phyloP scores from a whole-genome alignment of 1,140 invertebrate species.

The Diabrotica virgifera region DNA sequence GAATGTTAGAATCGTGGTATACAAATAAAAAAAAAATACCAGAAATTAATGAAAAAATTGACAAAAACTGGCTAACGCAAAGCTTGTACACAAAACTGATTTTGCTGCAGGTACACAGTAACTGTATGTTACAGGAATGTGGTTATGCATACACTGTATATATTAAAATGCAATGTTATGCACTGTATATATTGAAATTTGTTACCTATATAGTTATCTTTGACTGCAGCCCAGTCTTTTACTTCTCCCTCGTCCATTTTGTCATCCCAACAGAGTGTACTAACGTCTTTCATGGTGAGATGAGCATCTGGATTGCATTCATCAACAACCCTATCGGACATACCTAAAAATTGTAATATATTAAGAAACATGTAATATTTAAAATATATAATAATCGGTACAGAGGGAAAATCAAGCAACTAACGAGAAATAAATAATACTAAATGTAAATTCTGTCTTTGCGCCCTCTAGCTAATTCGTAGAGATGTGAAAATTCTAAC shows the following conservation, averaged over 20 bases:
- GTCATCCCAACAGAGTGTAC: conserved; percentile 89
- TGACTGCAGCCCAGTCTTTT: conserved; percentile 66
- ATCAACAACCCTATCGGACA: conserved; percentile 96
- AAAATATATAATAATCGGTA: conserved; percentile 1
- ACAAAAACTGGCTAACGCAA: too few species aligned
- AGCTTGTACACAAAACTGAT: too few species aligned
- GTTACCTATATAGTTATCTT: conserved; percentile 64
- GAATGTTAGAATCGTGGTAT: neutral
- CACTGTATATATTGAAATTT: neutral
- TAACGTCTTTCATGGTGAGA: conserved; percentile 91
- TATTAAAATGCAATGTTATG: neutral
- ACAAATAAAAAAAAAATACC: too few species aligned
- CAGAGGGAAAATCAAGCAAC: too few species aligned
- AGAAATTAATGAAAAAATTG: too few species aligned
- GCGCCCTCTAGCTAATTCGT: too few species aligned
- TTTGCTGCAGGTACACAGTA: too few species aligned
- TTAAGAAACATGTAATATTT: neutral
- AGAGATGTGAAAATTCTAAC: too few species aligned
- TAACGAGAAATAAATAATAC: too few species aligned
- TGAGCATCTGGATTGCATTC: conserved; percentile 97
- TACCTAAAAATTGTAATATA: conserved; percentile 48
- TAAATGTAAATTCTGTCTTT: too few species aligned
- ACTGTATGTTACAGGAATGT: too few species aligned
- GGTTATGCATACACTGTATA: too few species aligned
- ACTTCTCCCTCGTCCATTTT: conserved; percentile 71